Evolutionary conservation across 2,113 vertebrate species (phyloP).

Genomic region (Tursiops truncatus): DNA sequence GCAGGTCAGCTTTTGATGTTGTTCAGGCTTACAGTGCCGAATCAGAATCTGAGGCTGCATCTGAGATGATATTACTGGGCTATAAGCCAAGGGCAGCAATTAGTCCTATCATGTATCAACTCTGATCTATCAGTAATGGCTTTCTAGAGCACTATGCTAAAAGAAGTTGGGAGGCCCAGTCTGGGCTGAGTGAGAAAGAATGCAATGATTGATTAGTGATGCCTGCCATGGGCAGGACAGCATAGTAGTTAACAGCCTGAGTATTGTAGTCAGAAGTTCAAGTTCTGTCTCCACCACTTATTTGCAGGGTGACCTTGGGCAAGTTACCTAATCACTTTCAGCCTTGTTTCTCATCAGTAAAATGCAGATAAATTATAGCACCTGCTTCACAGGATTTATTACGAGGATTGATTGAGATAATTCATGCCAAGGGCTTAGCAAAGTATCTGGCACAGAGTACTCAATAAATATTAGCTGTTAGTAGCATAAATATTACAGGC

Average conservation of each 20-base stretch:
- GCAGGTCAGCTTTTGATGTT: not conserved
- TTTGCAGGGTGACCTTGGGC: not conserved
- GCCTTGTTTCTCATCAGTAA: not conserved
- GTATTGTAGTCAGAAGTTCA: not conserved
- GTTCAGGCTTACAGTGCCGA: not conserved
- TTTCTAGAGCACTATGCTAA: not conserved
- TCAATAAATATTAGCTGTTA: constrained; percentile 42
- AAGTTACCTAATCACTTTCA: not conserved
- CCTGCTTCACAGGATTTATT: constrained; percentile 17
- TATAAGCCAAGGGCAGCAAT: not conserved
- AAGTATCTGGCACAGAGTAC: not conserved
- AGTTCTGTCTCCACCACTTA: not conserved
- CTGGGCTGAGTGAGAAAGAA: not conserved
- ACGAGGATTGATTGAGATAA: not conserved
- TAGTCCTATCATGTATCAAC: not conserved
- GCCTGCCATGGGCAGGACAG: not conserved
- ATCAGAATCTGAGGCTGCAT: not conserved
- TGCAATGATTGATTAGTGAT: not conserved
- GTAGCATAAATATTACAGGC: not conserved
- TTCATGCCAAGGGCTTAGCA: not conserved
- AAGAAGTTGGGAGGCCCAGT: not conserved
- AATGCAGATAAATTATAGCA: not conserved
- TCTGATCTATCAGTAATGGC: not conserved
- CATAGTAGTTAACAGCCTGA: not conserved
- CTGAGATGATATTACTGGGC: not conserved